phyloP scores from a whole-genome alignment of 2,113 vertebrate genomes.

The Cebus imitator region DNA sequence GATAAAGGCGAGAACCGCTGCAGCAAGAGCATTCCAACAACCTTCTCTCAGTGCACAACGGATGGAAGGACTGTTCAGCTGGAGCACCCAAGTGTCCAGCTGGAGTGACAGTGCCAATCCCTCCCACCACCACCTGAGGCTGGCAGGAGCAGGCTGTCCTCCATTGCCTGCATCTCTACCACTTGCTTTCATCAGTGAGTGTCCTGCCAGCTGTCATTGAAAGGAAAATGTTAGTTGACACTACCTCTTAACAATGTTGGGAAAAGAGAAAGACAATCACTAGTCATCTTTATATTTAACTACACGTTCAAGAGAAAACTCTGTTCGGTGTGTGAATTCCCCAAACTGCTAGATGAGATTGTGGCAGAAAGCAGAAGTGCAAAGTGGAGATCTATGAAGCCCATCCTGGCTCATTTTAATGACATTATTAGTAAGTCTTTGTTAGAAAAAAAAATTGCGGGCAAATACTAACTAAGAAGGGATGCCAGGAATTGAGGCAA shows the following conservation, averaged over 20 bases:
- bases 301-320: not conserved
- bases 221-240: not conserved
- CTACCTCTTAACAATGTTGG: not conserved
- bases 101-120: accelerated
- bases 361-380: not conserved
- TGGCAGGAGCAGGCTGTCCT: not conserved
- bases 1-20: not conserved
- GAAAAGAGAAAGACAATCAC: not conserved
- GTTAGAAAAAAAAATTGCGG: not conserved
- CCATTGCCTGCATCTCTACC: not conserved
- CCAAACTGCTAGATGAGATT: not conserved
- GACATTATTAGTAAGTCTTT: not conserved
- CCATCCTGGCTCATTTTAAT: not conserved
- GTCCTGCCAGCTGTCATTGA: not conserved
- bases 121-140: not conserved
- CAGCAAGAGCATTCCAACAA: not conserved
- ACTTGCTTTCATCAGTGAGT: not conserved
- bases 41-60: not conserved
- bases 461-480: not conserved
- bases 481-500: not conserved
- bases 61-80: not conserved
- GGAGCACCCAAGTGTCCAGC: not conserved
- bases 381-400: not conserved
- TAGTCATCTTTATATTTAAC: not conserved
- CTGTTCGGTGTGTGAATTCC: not conserved